Evolutionary conservation across 1,140 invertebrate species (phyloP).

Genomic region (Oreohelix idahoensis): DNA sequence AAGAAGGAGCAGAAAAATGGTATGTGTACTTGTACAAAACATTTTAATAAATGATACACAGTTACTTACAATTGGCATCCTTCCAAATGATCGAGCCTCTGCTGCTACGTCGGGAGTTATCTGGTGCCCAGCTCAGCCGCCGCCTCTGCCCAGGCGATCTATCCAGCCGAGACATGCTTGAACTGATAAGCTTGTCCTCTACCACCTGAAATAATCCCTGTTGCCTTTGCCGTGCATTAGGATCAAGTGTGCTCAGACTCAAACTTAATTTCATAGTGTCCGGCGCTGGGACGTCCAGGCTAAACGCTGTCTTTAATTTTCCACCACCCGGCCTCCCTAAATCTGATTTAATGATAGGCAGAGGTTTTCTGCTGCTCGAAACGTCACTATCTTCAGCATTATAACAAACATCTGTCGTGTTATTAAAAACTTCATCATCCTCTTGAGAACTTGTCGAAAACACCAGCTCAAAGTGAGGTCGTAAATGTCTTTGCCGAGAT

Average conservation of each 20-base stretch:
- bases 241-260: not conserved
- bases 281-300: not conserved
- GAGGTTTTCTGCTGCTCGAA: not conserved
- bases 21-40: too few relatives aligned
- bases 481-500: not conserved
- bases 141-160: not conserved
- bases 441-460: not conserved
- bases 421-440: not conserved
- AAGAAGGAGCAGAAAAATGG: too few relatives aligned
- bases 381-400: not conserved
- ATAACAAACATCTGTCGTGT: not conserved
- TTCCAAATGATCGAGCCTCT: not conserved
- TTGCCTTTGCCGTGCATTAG: not conserved
- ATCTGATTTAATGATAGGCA: not conserved
- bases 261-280: not conserved
- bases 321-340: not conserved
- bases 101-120: not conserved
- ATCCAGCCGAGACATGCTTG: not conserved
- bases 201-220: not conserved
- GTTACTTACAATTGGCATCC: not conserved
- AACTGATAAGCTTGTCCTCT: slow-evolving; percentile 2
- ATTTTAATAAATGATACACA: too few relatives aligned
- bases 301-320: not conserved
- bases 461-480: not conserved
- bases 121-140: not conserved